These are phyloP conservation scores for Synergus itoensis DNA, from an alignment of 2,888 invertebrate genomes.

Conservation along the genomic window DNA sequence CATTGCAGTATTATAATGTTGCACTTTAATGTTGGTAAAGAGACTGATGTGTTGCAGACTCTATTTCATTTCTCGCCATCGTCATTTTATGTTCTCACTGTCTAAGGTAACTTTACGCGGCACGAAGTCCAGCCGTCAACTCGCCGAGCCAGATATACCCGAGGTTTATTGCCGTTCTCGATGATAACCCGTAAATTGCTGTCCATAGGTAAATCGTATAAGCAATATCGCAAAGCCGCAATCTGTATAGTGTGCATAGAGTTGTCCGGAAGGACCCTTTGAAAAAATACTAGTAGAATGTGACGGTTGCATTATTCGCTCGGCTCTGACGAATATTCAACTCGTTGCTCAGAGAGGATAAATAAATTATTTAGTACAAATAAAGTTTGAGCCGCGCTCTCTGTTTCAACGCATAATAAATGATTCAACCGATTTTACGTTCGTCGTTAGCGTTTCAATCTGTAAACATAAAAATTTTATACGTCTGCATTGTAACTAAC, in stretches of 20 bases:
- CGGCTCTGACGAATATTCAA: too few relatives aligned
- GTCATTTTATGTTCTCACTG: constrained; percentile 59
- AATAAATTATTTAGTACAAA: too few relatives aligned
- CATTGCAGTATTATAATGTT: too few relatives aligned
- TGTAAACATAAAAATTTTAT: too few relatives aligned
- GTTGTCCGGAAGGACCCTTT: neutral
- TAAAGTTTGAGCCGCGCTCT: too few relatives aligned
- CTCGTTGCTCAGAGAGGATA: too few relatives aligned
- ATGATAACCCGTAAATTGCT: constrained; percentile 65
- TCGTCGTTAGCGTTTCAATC: too few relatives aligned
- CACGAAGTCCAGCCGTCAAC: constrained; percentile 52
- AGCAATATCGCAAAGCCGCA: constrained; percentile 59
- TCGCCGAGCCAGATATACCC: constrained; percentile 56
- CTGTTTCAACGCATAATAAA: too few relatives aligned
- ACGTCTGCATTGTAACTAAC: too few relatives aligned
- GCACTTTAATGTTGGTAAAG: too few relatives aligned
- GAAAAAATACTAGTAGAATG: neutral
- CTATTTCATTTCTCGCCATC: constrained; percentile 56
- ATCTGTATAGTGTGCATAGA: constrained; percentile 50
- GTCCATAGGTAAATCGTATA: constrained; percentile 57
- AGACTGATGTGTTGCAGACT: constrained; percentile 47
- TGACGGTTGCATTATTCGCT: too few relatives aligned
- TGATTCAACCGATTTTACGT: too few relatives aligned
- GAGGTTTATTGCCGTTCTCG: constrained; percentile 61
- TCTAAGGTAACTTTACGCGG: constrained; percentile 56